These are phyloP conservation scores for Poecile atricapillus DNA, from an alignment of 2,113 vertebrate genomes.

Conservation along the genomic window DNA sequence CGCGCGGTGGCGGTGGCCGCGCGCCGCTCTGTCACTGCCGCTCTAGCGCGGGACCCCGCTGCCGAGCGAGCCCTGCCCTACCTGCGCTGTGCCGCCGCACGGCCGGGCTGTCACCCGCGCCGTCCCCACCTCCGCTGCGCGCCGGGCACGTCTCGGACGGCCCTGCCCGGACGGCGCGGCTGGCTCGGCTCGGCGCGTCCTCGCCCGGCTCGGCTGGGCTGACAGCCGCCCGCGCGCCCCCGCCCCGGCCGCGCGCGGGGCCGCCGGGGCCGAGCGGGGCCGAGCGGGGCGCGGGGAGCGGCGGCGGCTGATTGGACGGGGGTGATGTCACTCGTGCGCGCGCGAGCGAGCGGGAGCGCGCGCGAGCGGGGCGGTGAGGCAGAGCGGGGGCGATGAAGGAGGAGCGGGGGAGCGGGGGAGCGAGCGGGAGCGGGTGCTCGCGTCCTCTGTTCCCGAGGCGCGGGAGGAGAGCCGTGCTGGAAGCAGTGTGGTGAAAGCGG, in stretches of 20 bases:
- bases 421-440: fast-evolving
- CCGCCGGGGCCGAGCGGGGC: not conserved
- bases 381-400: not conserved
- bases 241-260: not conserved
- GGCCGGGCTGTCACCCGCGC: not conserved
- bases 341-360: not conserved
- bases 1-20: not conserved
- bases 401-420: not conserved
- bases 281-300: not conserved
- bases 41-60: not conserved
- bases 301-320: conserved; percentile 32
- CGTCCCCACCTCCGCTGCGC: not conserved
- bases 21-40: not conserved
- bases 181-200: not conserved
- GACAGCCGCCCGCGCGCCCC: not conserved
- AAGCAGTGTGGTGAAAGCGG: fast-evolving
- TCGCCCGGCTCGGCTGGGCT: not conserved
- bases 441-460: not conserved
- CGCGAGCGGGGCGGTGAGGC: not conserved
- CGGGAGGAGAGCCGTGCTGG: not conserved
- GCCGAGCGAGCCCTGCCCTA: not conserved
- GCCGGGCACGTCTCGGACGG: not conserved
- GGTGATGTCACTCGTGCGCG: conserved; percentile 58
- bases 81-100: not conserved
- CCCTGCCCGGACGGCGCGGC: not conserved